phyloP scores from a whole-genome alignment of 2,113 vertebrate species.

The Nothocercus julius region DNA sequence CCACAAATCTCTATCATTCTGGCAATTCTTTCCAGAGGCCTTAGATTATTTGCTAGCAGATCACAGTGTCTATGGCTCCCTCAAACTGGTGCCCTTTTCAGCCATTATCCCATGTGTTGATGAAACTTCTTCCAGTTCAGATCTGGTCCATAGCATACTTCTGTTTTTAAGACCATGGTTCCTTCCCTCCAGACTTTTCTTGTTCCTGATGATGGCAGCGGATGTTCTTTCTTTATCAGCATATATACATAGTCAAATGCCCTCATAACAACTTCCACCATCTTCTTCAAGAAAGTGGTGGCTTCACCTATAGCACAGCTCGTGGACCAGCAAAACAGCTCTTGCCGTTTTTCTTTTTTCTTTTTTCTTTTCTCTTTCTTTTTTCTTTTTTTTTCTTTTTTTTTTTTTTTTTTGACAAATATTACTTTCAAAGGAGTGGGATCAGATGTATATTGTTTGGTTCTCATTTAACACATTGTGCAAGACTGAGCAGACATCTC shows the following conservation, averaged over 20 bases:
- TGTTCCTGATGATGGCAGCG: background rate
- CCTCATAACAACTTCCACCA: background rate
- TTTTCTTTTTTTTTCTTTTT: background rate
- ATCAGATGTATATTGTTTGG: background rate
- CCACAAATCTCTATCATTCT: background rate
- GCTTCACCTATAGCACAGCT: background rate
- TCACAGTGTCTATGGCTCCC: background rate
- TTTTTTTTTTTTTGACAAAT: background rate
- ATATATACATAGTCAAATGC: background rate
- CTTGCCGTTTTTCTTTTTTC: background rate
- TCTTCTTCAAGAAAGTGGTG: background rate
- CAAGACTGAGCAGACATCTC: background rate
- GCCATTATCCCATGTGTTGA: background rate
- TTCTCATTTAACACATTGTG: background rate
- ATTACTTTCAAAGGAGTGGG: background rate
- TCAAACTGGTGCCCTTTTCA: background rate
- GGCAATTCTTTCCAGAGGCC: background rate
- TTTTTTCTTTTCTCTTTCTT: background rate
- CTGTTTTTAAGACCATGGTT: rapidly evolving
- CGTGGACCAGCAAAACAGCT: background rate
- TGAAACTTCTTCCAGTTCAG: rapidly evolving
- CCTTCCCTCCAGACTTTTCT: background rate
- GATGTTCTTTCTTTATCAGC: background rate
- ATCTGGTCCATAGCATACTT: background rate
- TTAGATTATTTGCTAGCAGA: background rate